Conservation (phyloP, 2,888 invertebrate species). For the Dasysyrphus tricinctus region DNA sequence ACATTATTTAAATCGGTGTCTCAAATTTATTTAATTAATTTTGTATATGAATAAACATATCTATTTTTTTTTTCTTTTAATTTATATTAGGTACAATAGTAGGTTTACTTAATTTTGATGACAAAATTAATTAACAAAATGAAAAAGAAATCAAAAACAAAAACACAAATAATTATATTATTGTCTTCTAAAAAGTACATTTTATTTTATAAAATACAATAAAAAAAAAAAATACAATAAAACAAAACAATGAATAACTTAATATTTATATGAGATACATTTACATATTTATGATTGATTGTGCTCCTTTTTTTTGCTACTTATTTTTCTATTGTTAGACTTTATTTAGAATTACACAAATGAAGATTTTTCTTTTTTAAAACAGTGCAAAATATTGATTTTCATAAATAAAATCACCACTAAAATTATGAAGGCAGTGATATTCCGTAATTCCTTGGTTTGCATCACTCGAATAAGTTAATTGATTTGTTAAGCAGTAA, state of each 20-base stretch:
- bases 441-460: conserved; percentile 52
- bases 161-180: conserved; percentile 40
- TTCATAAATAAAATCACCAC: background rate
- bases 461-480: conserved; percentile 31
- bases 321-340: conserved; percentile 47
- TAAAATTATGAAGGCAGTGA: conserved; percentile 70
- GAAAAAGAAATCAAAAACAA: conserved; percentile 7
- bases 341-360: conserved; percentile 43
- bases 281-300: conserved; percentile 62
- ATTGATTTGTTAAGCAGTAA: conserved; percentile 17
- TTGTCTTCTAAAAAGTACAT: conserved; percentile 63
- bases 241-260: conserved; percentile 51
- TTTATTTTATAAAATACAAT: conserved; percentile 38
- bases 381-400: conserved; percentile 44
- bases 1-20: conserved; percentile 26
- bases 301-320: conserved; percentile 62
- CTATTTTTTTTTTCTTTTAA: background rate
- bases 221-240: conserved; percentile 47
- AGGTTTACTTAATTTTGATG: conserved; percentile 31
- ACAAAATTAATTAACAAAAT: background rate
- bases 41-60: conserved; percentile 60
- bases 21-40: conserved; percentile 16
- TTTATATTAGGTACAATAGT: conserved; percentile 63
- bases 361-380: conserved; percentile 36
- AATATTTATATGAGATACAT: conserved; percentile 70